Evolutionary conservation across 1,140 invertebrate genomes (phyloP).

Genomic region (Platorchestia sp.): DNA sequence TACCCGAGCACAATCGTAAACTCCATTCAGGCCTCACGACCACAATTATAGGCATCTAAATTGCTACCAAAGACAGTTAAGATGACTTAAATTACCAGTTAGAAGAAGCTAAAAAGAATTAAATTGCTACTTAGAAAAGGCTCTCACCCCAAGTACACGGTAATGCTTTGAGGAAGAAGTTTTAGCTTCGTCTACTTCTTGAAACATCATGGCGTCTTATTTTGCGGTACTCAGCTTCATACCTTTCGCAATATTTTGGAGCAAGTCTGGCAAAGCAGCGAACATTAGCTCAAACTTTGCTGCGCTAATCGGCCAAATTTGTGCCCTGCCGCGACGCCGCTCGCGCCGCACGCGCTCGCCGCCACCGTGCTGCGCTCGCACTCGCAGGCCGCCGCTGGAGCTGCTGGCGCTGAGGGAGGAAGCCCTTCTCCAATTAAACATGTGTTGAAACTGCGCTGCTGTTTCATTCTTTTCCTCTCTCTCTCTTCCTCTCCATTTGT

Average conservation of each 20-base stretch:
- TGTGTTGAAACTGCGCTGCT: constrained; percentile 12
- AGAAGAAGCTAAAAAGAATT: background rate
- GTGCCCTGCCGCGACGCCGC: background rate
- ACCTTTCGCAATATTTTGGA: background rate
- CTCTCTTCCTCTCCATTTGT: background rate
- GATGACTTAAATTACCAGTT: background rate
- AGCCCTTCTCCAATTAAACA: constrained; percentile 35
- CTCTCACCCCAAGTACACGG: background rate
- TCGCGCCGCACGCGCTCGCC: too few species aligned
- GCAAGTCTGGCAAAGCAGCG: background rate
- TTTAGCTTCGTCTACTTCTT: background rate
- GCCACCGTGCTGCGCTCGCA: background rate
- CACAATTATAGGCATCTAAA: background rate
- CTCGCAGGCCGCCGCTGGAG: background rate
- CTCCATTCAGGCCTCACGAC: background rate
- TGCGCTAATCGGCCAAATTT: background rate
- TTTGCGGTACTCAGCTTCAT: background rate
- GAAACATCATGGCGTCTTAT: background rate
- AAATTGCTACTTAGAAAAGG: background rate
- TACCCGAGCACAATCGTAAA: background rate
- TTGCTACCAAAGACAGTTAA: background rate
- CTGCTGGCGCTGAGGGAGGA: background rate
- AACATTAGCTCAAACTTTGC: background rate
- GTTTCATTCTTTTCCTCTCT: background rate
- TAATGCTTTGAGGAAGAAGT: background rate